Evolutionary conservation across 2,888 invertebrate species (phyloP).

Genomic region (Melanostoma mellinum): DNA sequence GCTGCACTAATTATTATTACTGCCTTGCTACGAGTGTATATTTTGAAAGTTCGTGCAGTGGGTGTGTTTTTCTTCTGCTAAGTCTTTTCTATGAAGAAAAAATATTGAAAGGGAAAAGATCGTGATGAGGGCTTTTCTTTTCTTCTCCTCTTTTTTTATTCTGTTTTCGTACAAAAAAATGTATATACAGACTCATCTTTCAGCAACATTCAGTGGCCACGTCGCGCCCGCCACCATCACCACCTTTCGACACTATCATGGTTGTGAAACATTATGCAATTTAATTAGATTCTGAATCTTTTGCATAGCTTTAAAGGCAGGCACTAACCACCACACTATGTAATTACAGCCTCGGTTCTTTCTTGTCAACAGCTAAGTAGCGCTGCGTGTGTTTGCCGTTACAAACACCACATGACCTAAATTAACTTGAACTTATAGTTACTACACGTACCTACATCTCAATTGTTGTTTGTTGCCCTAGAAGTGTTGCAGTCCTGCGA

Average conservation of each 20-base stretch:
- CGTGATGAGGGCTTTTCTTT: conserved; percentile 15
- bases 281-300: background rate
- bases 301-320: background rate
- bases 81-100: background rate
- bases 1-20: conserved; percentile 9
- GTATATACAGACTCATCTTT: conserved; percentile 22
- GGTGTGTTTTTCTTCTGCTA: background rate
- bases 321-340: background rate
- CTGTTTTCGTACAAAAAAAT: background rate
- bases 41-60: conserved; percentile 33
- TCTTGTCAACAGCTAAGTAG: conserved; percentile 5
- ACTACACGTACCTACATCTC: too few relatives aligned
- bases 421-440: background rate
- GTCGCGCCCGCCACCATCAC: too few relatives aligned
- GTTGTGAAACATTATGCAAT: conserved; percentile 16
- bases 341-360: conserved; percentile 6
- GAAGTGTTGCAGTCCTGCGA: background rate
- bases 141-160: too few relatives aligned
- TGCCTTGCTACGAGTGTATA: background rate
- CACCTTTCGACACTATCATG: too few relatives aligned
- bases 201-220: background rate
- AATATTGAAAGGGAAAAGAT: conserved; percentile 14
- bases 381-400: conserved; percentile 9
- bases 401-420: conserved; percentile 32
- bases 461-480: background rate